Base-by-base conservation (phyloP, 2,888 invertebrate species). In the Deroplatys truncata region DNA sequence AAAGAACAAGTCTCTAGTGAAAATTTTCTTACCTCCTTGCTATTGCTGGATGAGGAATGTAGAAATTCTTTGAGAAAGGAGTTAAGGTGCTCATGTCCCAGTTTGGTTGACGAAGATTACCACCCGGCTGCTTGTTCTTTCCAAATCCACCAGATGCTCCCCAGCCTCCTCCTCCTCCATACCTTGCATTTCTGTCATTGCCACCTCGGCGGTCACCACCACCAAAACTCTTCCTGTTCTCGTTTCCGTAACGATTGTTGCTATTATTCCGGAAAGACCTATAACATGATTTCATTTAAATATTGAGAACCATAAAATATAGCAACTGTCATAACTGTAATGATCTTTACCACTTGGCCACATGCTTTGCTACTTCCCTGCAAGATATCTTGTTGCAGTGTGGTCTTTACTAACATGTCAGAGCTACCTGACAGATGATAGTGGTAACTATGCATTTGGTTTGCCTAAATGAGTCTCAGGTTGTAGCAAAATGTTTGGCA, bases 21-120 rank as follows among this genome's bases (percentile, higher is more conserved):
- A 56, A 56, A 20, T 1, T 15, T 72, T 20, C 95, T 85, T 95
- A 94, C 90, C 97, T 95, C 86, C 95, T 95, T 90, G 96, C 94
- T 82, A 96, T 96, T 93, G 96, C 96, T 85, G 95, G 95, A 93
- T 97, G 97, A 85, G 98, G 98, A 91, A 96, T 95, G 93, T 99
- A 99, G 92, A 99, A 98, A 93, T 98, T 97, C 94, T 99, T 99
- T 92, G 97, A 95, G 93, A 99, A 98, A 16, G 97, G 97, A 92
- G 96, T 96, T 91, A 99, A 94, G 91, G 95, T 94, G 85, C 94
- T 93, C 91, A 96, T 92, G 91, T 98, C 98, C 98, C 99, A 99
- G 91, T 95, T 95, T 9, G 98, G 98, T 92, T 97, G 97, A 7
- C 98, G 95, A 28, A 98, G 94, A 90, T 95, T 96, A 72, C 96